Evolutionary conservation across 2,888 invertebrate genomes (phyloP).

Genomic region (Dysmachus trigonus): DNA sequence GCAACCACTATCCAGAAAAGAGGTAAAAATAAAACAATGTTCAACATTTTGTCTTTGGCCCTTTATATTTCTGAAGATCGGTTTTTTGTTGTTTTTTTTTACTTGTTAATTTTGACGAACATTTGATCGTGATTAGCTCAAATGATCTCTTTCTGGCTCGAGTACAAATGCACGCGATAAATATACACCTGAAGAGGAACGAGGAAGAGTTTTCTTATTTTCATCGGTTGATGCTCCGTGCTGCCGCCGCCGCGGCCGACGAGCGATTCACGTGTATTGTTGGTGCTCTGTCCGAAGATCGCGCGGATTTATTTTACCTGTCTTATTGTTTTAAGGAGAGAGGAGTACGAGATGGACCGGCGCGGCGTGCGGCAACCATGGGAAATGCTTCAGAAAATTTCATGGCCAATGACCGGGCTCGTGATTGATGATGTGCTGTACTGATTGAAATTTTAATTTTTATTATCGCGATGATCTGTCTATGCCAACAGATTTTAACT

Average conservation of each 20-base stretch:
- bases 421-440: constrained; percentile 44
- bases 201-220: neutral
- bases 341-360: neutral
- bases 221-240: neutral
- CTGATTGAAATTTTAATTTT: constrained; percentile 43
- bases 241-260: neutral
- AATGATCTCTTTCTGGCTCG: constrained; percentile 21
- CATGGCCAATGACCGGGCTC: constrained; percentile 31
- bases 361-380: neutral
- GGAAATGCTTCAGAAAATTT: constrained; percentile 42
- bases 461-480: constrained; percentile 34
- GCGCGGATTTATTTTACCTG: neutral
- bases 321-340: neutral
- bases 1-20: neutral
- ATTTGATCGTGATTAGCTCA: constrained; percentile 42
- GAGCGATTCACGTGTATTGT: neutral
- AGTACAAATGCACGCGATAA: constrained; percentile 29
- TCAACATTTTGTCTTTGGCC: neutral
- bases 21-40: neutral
- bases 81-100: neutral
- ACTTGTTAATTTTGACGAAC: constrained; percentile 3
- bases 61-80: neutral
- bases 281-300: neutral
- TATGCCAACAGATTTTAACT: constrained; percentile 31
- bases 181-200: constrained; percentile 46